phyloP scores from a whole-genome alignment of 2,113 vertebrate genomes.

The Jacana jacana region DNA sequence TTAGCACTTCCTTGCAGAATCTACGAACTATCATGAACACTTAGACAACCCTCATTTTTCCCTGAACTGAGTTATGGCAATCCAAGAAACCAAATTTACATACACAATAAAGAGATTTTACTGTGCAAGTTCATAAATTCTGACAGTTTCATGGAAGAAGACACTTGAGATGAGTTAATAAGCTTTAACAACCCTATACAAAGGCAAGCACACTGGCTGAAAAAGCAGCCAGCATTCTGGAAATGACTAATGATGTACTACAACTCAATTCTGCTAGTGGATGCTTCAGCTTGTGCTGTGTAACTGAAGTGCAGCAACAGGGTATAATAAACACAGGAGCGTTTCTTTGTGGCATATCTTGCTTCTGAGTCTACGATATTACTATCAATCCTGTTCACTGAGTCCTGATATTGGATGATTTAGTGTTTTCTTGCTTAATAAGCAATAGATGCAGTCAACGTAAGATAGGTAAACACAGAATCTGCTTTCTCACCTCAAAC shows the following conservation, averaged over 20 bases:
- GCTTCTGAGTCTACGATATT: neutral
- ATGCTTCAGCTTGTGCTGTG: neutral
- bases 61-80: neutral
- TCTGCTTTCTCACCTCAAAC: neutral
- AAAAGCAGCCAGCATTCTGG: neutral
- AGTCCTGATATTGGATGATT: neutral
- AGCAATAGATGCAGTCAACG: neutral
- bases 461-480: neutral
- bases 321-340: neutral
- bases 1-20: neutral
- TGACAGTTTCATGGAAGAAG: neutral
- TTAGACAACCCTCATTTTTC: neutral
- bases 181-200: neutral
- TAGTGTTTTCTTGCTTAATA: neutral
- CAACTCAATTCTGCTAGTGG: neutral
- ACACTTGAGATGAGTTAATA: neutral
- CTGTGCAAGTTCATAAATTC: neutral
- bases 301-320: neutral
- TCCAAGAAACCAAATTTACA: neutral
- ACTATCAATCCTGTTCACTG: neutral
- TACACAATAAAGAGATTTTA: conserved; percentile 2
- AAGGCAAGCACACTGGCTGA: neutral
- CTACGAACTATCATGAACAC: neutral
- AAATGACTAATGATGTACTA: neutral
- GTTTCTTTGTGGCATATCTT: neutral